A percentile compares a stretch with the other conserved stretches of the same genome.
phyloP scores from a whole-genome alignment of 30 jellyfish, hydroid and myxozoan species.

The Aurelia sp. region DNA sequence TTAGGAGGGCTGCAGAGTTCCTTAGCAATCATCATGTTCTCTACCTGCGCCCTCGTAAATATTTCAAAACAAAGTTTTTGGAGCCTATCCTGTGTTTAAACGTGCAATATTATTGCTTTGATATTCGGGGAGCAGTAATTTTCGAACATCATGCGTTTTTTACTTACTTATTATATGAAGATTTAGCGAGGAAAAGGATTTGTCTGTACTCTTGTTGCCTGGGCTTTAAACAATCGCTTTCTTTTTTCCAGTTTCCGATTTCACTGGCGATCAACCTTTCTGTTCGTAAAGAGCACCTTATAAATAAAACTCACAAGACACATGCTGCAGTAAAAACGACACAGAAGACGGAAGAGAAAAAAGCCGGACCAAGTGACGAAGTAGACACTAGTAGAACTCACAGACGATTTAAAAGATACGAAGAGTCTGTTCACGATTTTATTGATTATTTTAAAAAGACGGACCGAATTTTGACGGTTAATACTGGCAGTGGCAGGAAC shows the following conservation, averaged over 20 bases:
- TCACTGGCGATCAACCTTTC: constrained; percentile 86
- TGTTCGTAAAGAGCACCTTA: constrained; percentile 79
- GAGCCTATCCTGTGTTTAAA: no score
- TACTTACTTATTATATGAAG: no score
- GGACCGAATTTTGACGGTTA: constrained; percentile 80
- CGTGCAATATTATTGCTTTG: no score
- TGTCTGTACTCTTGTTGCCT: no score
- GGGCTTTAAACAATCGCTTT: no score
- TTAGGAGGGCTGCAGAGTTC: no score
- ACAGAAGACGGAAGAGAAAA: constrained; percentile 7
- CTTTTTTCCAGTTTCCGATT: constrained; percentile 69
- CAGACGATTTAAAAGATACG: constrained; percentile 74
- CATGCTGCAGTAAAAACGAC: constrained; percentile 88
- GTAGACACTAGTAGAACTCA: constrained; percentile 93
- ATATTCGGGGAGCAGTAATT: no score
- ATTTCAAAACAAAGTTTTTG: no score
- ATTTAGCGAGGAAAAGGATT: no score
- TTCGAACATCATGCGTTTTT: no score
- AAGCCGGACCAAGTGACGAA: constrained; percentile 83
- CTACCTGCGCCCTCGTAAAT: no score
- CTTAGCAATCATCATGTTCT: no score
- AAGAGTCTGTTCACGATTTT: constrained; percentile 83
- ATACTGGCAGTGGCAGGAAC: constrained; percentile 79
- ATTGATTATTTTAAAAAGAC: constrained; percentile 60
- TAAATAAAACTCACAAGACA: constrained; percentile 76